A percentile compares a stretch with the other conserved stretches of the same genome.
Evolutionary conservation across 2,888 invertebrate genomes (phyloP).

Genomic region (Polia nebulosa): DNA sequence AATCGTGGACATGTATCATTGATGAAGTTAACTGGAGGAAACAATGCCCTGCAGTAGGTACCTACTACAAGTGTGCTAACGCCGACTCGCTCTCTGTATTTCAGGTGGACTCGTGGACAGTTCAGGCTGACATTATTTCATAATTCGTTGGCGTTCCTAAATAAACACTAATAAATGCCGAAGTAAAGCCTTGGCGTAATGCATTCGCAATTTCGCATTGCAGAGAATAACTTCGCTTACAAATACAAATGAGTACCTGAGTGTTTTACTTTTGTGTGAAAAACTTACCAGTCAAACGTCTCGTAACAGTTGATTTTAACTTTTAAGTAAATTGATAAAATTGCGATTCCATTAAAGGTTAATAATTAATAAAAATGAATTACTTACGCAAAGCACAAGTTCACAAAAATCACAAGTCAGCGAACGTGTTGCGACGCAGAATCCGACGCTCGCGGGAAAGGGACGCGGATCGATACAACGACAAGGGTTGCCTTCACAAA

Average conservation of each 20-base stretch:
- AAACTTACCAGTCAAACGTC: background rate
- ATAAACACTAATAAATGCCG: background rate
- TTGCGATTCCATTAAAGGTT: background rate
- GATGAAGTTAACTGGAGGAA: too few species aligned
- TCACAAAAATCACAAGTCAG: background rate
- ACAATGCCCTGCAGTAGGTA: too few species aligned
- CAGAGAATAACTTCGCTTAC: background rate
- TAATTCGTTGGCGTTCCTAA: background rate
- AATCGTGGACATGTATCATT: too few species aligned
- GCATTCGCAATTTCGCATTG: background rate
- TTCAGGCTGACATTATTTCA: background rate
- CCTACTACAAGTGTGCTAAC: too few species aligned
- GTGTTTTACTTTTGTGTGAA: too few species aligned
- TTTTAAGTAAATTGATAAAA: background rate
- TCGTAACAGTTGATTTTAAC: too few species aligned
- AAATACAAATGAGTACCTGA: too few species aligned
- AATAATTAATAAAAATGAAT: too few species aligned
- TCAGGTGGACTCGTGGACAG: too few species aligned
- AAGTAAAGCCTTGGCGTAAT: background rate
- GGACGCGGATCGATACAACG: conserved; percentile 1
- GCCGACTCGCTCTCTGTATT: background rate
- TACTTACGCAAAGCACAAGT: background rate
- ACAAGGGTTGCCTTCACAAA: background rate
- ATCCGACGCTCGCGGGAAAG: too few species aligned
- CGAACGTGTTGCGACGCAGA: background rate